A percentile compares a stretch with the other conserved stretches of the same genome.
These are phyloP conservation scores for Coleophora deauratella DNA, from an alignment of 2,888 invertebrate species.

Conservation along the genomic window DNA sequence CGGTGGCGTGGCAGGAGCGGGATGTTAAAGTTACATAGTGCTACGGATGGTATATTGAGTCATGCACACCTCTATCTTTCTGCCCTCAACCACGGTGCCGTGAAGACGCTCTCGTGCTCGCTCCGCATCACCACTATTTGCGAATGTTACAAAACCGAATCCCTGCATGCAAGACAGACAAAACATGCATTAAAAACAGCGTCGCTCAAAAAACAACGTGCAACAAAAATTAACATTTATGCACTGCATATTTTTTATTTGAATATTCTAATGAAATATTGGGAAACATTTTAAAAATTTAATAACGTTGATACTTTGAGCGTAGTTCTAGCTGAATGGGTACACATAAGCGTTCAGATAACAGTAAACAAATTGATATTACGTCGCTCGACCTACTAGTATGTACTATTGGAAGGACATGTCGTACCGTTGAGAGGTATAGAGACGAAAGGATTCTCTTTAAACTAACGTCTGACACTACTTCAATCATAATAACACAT, in stretches of 20 bases:
- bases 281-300: conserved; percentile 59
- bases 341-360: conserved; percentile 72
- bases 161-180: conserved; percentile 99
- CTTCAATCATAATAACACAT: conserved; percentile 42
- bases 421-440: conserved; percentile 33
- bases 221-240: conserved; percentile 81
- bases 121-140: conserved; percentile 99
- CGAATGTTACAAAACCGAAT: conserved; percentile 99
- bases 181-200: conserved; percentile 93
- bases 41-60: conserved; percentile 78
- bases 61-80: conserved; percentile 99
- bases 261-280: conserved; percentile 67
- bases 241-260: conserved; percentile 73
- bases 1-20: conserved; percentile 74
- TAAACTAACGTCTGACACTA: conserved; percentile 49
- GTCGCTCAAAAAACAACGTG: conserved; percentile 85
- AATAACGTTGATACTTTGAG: conserved; percentile 74
- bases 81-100: conserved; percentile 99
- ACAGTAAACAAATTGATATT: conserved; percentile 50
- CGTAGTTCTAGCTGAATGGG: conserved; percentile 70
- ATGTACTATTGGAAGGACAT: conserved; percentile 53
- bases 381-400: conserved; percentile 60
- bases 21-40: conserved; percentile 79
- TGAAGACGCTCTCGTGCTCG: conserved; percentile 99
- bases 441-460: conserved; percentile 35